Base-by-base conservation (phyloP, 2,888 invertebrate species). In the Patella ulyssiponensis region DNA sequence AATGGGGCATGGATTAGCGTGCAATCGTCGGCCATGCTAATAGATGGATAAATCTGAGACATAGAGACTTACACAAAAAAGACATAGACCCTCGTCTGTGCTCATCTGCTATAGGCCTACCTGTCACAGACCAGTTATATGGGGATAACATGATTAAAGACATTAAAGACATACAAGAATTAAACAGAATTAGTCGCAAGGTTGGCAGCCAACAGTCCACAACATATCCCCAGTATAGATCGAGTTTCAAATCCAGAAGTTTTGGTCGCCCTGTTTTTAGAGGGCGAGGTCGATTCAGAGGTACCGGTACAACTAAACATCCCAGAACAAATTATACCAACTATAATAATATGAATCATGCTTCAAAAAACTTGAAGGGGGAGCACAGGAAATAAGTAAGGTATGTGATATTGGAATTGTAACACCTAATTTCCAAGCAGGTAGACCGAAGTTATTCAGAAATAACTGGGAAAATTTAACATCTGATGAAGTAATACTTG, bases 391-490 rank as follows among this genome's bases (percentile, higher is more conserved):
- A n/a, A n/a, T n/a, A n/a, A n/a, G n/a, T n/a, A n/a, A n/a, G n/a
- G n/a, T n/a, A 58, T 20, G 20, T 17, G 11, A 58, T n/a, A n/a
- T 17, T 9, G 7, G 17, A 58, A 58, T n/a, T 17, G 58, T 58
- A 58, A 33, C 33, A 33, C 33, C 4, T 2, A 33, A 3, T 33
- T 33, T 33, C 33, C 33, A 58, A 58, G n/a, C 58, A 58, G 58
- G 58, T 58, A 58, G 58, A 56, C 56, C 7, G 15, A 56, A 56
- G n/a, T 14, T n/a, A 7, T 58, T n/a, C 1, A n/a, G 17, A 58
- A 20, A 58, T 58, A 58, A 58, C 20, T 58, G 58, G 58, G 58
- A 14, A 58, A 58, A 58, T n/a, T 58, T 58, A 58, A 58, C 58
- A n/a, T 58, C 58, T n/a, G 58, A 58, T 58, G n/a, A 17, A n/a